Conservation (phyloP, 2,113 vertebrate species). For the Orientallactaga bullata region DNA sequence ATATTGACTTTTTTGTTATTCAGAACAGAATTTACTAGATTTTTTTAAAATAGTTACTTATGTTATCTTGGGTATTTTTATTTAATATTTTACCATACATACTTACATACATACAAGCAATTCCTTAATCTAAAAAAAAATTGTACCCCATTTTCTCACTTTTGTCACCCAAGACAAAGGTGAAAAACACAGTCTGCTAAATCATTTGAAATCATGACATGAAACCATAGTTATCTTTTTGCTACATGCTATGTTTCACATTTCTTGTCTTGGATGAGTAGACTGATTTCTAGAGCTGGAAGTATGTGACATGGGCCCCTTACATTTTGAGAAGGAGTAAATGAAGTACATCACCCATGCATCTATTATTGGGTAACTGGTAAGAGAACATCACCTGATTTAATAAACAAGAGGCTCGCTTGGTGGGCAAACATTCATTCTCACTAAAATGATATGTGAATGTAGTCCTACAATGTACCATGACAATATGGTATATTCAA, state of each 20-base stretch:
- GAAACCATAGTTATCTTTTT: not conserved
- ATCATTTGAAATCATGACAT: not conserved
- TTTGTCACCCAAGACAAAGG: not conserved
- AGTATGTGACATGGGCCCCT: not conserved
- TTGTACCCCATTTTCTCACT: not conserved
- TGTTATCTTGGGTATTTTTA: slow-evolving; percentile 1
- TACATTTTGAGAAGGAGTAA: not conserved
- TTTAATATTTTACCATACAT: not conserved
- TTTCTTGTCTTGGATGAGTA: not conserved
- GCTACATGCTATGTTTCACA: not conserved
- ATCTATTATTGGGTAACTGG: not conserved
- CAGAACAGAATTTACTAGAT: not conserved
- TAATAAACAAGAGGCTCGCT: not conserved
- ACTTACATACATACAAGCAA: not conserved
- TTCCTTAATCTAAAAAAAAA: not conserved
- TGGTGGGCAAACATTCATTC: not conserved
- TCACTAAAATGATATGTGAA: not conserved
- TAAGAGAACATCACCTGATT: not conserved
- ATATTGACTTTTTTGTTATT: slow-evolving; percentile 27
- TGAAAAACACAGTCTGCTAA: not conserved
- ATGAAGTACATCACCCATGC: not conserved
- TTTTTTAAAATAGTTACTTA: not conserved
- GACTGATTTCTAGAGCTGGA: not conserved
- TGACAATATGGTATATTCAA: not conserved
- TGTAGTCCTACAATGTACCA: not conserved